Conservation (phyloP, 2,888 invertebrate species). For the Alentia gelatinosa region DNA sequence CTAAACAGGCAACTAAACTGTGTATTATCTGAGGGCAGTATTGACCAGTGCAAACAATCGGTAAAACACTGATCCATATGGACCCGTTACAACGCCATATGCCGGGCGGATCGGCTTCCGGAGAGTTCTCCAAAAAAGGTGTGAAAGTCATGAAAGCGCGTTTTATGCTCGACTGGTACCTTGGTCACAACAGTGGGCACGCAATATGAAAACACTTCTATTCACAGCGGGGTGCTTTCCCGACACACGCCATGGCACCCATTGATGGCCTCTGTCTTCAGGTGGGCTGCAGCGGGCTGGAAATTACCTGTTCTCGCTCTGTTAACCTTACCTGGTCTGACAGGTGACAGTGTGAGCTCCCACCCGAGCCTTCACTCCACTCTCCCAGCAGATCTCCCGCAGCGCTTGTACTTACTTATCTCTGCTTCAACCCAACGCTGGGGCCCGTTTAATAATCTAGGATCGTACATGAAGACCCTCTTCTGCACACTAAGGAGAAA, state of each 20-base stretch:
- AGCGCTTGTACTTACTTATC: too few species aligned
- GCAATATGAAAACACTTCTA: background rate
- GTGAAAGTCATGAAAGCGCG: background rate
- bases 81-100: background rate
- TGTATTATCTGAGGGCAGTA: too few species aligned
- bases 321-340: background rate
- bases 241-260: background rate
- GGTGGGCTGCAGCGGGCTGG: background rate
- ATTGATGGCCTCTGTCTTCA: background rate
- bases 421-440: too few species aligned
- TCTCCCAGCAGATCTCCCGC: too few species aligned
- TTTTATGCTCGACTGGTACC: background rate
- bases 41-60: too few species aligned
- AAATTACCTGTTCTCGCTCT: background rate
- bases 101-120: background rate
- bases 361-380: background rate
- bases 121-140: background rate
- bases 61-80: conserved; percentile 26
- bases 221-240: background rate
- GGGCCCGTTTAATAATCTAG: too few species aligned
- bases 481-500: too few species aligned
- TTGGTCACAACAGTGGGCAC: background rate
- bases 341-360: background rate
- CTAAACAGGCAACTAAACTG: too few species aligned
- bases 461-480: too few species aligned